Evolutionary conservation across 2,888 invertebrate genomes (phyloP), one percentile per base, ranked within the genome.

Genomic region (Caenorhabditis auriculariae): DNA sequence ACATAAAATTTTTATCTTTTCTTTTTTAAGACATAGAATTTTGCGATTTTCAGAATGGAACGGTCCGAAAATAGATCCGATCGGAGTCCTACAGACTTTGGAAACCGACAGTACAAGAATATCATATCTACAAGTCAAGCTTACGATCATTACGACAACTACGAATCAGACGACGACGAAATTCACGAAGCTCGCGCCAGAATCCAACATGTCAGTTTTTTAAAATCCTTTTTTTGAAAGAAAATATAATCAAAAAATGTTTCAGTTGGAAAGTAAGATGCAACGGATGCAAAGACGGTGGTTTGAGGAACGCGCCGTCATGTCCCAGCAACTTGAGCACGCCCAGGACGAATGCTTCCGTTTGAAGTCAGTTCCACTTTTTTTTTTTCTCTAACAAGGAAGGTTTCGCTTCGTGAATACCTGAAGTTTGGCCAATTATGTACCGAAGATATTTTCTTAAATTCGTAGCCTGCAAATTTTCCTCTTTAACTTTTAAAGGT

Each of bases 121-220:
- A 37, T 58, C 52, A 27, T 63, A 7, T 58, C 63, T 3, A 35
- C 52, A 2, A 47, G 44, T n/a, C 54, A 63, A 23, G 58, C 58
- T 41, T 48, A 44, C 49, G 53, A 47, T 38, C 37, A 62, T 62
- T 54, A 57, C n/a, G n/a, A 26, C 17, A 54, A 41, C 9, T 58
- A 55, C 51, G 63, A 63, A 50, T 63, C 63, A 0, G 63, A 63
- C 28, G 58, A 63, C 21, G 59, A 63, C 28, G 55, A 63, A 27
- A 35, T 49, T 19, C 46, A 59, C 17, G 49, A 55, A 26, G 39
- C 21, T n/a, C n/a, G n/a, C n/a, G 35, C 9, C 9, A 12, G 15
- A 35, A 35, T 9, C 15, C 12, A 35, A 15, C 15, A 12, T 9
- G 15, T 12, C 9, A 15, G 35, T 35, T 35, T 35, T 35, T 12